Conservation (phyloP, 2,888 invertebrate species). For the Hemithea aestivaria region DNA sequence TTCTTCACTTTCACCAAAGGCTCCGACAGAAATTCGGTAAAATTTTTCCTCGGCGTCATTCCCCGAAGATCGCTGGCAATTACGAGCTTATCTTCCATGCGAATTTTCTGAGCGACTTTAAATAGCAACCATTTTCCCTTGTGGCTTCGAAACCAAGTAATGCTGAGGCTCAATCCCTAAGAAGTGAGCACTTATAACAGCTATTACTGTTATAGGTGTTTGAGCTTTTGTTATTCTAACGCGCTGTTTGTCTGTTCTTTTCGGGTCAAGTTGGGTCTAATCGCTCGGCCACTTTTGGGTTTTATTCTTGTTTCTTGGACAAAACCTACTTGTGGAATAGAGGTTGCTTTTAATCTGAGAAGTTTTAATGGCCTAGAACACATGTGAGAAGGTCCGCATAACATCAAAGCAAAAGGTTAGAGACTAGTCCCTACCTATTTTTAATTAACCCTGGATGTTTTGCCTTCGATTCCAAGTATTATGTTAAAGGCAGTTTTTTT, state of each 20-base stretch:
- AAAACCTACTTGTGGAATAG: too few relatives aligned
- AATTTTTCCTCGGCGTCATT: conserved; percentile 38
- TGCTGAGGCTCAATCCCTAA: conserved; percentile 45
- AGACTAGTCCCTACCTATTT: too few relatives aligned
- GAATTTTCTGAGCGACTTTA: conserved; percentile 68
- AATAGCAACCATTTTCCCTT: conserved; percentile 64
- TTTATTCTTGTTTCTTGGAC: too few relatives aligned
- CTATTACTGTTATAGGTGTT: conserved; percentile 43
- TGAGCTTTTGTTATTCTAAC: conserved; percentile 36
- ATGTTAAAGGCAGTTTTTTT: too few relatives aligned
- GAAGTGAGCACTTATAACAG: conserved; percentile 45
- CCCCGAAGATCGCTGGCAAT: conserved; percentile 60
- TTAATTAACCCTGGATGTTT: background rate
- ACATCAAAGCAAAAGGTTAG: too few relatives aligned
- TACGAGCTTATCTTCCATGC: conserved; percentile 63
- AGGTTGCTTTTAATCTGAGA: too few relatives aligned
- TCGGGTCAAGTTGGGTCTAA: conserved; percentile 17
- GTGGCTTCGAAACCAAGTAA: conserved; percentile 47
- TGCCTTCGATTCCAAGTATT: too few relatives aligned
- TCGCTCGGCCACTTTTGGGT: conserved; percentile 1
- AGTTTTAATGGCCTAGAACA: too few relatives aligned
- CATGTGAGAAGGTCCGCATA: too few relatives aligned
- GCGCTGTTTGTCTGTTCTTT: conserved; percentile 25
- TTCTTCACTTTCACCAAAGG: conserved; percentile 33
- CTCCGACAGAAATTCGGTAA: conserved; percentile 42